These are phyloP conservation scores for Drosophila bunnanda DNA, from an alignment of 2,888 invertebrate genomes.

Conservation along the genomic window DNA sequence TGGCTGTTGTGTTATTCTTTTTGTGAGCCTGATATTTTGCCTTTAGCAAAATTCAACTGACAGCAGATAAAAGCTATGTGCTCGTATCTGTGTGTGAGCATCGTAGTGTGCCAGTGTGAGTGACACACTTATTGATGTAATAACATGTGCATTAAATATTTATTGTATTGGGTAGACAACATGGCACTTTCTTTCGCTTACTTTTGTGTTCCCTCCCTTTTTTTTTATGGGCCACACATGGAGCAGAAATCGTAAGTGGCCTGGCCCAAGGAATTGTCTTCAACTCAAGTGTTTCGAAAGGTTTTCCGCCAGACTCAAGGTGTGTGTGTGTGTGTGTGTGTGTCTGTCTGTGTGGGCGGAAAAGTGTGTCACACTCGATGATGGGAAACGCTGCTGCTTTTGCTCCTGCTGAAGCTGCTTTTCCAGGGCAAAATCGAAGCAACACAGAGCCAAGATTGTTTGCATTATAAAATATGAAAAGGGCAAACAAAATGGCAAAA, in stretches of 20 bases:
- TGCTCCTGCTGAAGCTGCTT: neutral
- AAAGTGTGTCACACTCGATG: constrained; percentile 46
- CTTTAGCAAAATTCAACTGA: constrained; percentile 24
- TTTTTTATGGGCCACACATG: constrained; percentile 40
- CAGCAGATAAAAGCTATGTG: constrained; percentile 71
- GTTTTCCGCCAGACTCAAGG: constrained; percentile 17
- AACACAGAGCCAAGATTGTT: constrained; percentile 32
- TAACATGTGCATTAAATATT: constrained; percentile 79
- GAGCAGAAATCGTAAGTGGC: constrained; percentile 41
- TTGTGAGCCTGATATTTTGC: constrained; percentile 1
- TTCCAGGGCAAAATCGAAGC: constrained; percentile 13
- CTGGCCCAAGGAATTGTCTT: constrained; percentile 46
- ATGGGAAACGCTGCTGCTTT: constrained; percentile 19
- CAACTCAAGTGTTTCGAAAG: constrained; percentile 35
- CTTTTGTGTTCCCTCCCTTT: constrained; percentile 27
- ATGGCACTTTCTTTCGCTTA: constrained; percentile 69
- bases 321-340: neutral
- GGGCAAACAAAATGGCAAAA: constrained; percentile 45
- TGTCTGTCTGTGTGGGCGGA: neutral
- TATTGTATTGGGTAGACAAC: constrained; percentile 79
- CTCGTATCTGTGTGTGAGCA: constrained; percentile 4
- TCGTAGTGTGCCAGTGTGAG: constrained; percentile 42
- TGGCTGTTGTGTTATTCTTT: neutral
- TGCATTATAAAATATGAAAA: constrained; percentile 48
- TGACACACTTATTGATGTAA: constrained; percentile 78